Evolutionary conservation across 2,113 vertebrate species (phyloP).

Genomic region (Colaptes auratus): DNA sequence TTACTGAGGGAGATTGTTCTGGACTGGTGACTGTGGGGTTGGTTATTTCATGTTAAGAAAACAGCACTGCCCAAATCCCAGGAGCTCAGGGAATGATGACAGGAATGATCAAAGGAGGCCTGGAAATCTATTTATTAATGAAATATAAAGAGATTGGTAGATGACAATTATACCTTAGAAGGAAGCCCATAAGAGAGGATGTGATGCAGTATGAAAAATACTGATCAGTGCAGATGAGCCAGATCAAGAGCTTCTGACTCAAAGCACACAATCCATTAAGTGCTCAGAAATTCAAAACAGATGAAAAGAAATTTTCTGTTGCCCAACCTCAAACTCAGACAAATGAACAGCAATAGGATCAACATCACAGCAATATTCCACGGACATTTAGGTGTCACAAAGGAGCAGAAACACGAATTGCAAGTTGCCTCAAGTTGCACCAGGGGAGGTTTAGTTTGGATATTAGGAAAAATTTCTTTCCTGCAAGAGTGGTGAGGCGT

Average conservation of each 20-base stretch:
- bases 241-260: conserved; percentile 63
- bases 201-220: conserved; percentile 51
- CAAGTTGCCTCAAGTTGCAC: no score
- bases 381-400: fast-evolving
- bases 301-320: conserved; percentile 31
- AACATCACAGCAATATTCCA: not conserved
- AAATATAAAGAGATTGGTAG: conserved; percentile 45
- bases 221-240: conserved; percentile 44
- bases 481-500: no score
- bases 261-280: conserved; percentile 59
- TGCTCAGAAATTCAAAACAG: conserved; percentile 1
- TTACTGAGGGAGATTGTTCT: conserved; percentile 13
- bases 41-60: conserved; percentile 30
- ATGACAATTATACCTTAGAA: conserved; percentile 51
- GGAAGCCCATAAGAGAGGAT: conserved; percentile 26
- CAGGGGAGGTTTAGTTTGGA: no score
- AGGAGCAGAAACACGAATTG: not conserved
- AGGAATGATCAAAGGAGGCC: conserved; percentile 46
- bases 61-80: conserved; percentile 20
- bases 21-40: conserved; percentile 26
- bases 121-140: conserved; percentile 65
- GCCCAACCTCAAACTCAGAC: not conserved
- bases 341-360: not conserved
- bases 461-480: no score
- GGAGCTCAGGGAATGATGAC: not conserved